phyloP scores from a whole-genome alignment of 2,797 vertebrate genomes.

The Pteropus rufus region DNA sequence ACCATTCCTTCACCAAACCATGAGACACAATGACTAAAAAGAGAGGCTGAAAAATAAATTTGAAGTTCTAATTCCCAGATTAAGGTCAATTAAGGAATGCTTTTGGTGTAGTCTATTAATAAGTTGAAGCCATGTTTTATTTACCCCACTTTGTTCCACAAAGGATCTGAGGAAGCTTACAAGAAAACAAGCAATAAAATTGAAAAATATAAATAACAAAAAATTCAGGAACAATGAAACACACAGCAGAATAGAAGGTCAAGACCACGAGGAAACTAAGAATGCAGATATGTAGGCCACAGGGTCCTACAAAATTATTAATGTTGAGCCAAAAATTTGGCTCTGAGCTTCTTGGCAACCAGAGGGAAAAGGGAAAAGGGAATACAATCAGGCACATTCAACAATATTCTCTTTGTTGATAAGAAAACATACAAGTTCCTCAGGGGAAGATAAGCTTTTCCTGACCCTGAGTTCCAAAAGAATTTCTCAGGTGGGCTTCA shows the following conservation, averaged over 20 bases:
- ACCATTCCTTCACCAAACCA: constrained; percentile 33
- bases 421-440: constrained; percentile 67
- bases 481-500: constrained; percentile 52
- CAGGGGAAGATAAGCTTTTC: constrained; percentile 55
- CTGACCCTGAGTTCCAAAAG: constrained; percentile 39
- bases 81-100: constrained; percentile 45
- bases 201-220: constrained; percentile 61
- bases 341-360: constrained; percentile 76
- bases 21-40: constrained; percentile 26
- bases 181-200: constrained; percentile 75
- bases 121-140: constrained; percentile 58
- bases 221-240: constrained; percentile 66
- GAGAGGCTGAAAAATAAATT: constrained; percentile 33
- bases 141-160: constrained; percentile 61
- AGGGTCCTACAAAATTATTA: constrained; percentile 58
- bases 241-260: constrained; percentile 70
- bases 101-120: constrained; percentile 67
- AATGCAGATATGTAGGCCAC: constrained; percentile 74
- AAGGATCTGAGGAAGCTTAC: constrained; percentile 60
- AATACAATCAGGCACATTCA: constrained; percentile 52
- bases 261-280: constrained; percentile 72
- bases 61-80: constrained; percentile 43
- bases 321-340: constrained; percentile 61
- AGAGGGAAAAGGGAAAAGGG: constrained; percentile 76
- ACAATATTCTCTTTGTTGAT: constrained; percentile 59